Conservation (phyloP, 1,140 invertebrate genomes). For the Lepidurus packardi region DNA sequence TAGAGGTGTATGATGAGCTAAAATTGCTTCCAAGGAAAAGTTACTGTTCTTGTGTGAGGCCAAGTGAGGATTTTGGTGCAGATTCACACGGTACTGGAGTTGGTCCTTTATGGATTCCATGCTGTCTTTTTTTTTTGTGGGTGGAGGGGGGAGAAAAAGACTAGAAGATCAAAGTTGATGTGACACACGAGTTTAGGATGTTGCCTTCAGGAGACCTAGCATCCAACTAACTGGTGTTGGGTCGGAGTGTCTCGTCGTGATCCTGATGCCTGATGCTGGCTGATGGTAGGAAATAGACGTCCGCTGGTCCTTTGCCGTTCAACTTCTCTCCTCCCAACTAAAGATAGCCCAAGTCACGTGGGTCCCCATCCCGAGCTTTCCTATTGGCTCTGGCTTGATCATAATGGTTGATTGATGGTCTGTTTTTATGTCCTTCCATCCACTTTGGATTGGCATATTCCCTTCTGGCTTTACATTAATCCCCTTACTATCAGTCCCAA, state of each 20-base stretch:
- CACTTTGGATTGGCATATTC: constrained; percentile 5
- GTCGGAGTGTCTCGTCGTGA: constrained; percentile 1
- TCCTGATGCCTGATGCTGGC: background rate
- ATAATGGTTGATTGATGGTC: constrained; percentile 22
- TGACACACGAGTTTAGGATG: constrained; percentile 11
- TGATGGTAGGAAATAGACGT: background rate
- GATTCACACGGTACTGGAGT: background rate
- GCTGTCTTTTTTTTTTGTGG: background rate
- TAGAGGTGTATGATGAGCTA: background rate
- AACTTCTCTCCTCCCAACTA: constrained; percentile 6
- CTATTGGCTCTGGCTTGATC: background rate
- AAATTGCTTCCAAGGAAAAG: constrained; percentile 5
- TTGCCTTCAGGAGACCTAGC: background rate
- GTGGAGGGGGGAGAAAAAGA: background rate
- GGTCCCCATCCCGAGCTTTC: constrained; percentile 2
- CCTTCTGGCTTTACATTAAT: background rate
- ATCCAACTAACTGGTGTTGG: constrained; percentile 4
- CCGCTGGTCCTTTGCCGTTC: background rate
- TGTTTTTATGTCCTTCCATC: background rate
- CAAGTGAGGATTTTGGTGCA: background rate
- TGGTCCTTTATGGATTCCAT: background rate
- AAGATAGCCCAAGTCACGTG: background rate
- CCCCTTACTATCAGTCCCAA: background rate
- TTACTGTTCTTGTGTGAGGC: background rate
- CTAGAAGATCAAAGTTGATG: background rate